Evolutionary conservation across 2,888 invertebrate genomes (phyloP).

Genomic region (Macaria notata): DNA sequence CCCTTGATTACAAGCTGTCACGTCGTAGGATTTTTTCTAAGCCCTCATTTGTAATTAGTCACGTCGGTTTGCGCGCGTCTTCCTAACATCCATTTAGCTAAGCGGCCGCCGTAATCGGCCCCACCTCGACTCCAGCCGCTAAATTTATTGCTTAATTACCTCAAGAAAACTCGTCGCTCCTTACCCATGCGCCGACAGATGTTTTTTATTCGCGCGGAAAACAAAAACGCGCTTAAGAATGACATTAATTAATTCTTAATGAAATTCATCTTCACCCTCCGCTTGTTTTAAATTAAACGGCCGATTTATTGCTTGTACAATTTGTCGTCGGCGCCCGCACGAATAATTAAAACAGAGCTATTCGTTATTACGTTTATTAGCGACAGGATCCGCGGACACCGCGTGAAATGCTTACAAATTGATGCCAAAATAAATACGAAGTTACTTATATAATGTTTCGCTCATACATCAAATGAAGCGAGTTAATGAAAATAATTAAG

Average conservation of each 20-base stretch:
- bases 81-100: slow-evolving; percentile 75
- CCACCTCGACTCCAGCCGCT: slow-evolving; percentile 76
- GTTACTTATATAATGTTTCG: not conserved
- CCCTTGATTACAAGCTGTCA: slow-evolving; percentile 81
- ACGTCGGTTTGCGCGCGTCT: slow-evolving; percentile 57
- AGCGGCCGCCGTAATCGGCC: slow-evolving; percentile 73
- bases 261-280: slow-evolving; percentile 82
- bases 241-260: slow-evolving; percentile 83
- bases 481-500: slow-evolving; percentile 34
- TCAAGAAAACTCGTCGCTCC: slow-evolving; percentile 77
- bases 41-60: slow-evolving; percentile 77
- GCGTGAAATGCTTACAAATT: slow-evolving; percentile 44
- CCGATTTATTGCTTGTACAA: slow-evolving; percentile 80
- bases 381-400: slow-evolving; percentile 58
- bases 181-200: slow-evolving; percentile 68
- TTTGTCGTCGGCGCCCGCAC: slow-evolving; percentile 69
- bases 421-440: slow-evolving; percentile 51
- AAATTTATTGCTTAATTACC: slow-evolving; percentile 84
- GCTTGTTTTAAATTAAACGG: slow-evolving; percentile 77
- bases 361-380: slow-evolving; percentile 75
- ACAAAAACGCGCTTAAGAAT: slow-evolving; percentile 81
- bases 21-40: slow-evolving; percentile 79
- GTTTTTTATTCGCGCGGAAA: slow-evolving; percentile 79
- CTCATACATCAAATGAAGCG: not conserved
- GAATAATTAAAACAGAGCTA: slow-evolving; percentile 62